Base-by-base conservation (phyloP, 2,113 vertebrate species). In the Scophthalmus maximus region DNA sequence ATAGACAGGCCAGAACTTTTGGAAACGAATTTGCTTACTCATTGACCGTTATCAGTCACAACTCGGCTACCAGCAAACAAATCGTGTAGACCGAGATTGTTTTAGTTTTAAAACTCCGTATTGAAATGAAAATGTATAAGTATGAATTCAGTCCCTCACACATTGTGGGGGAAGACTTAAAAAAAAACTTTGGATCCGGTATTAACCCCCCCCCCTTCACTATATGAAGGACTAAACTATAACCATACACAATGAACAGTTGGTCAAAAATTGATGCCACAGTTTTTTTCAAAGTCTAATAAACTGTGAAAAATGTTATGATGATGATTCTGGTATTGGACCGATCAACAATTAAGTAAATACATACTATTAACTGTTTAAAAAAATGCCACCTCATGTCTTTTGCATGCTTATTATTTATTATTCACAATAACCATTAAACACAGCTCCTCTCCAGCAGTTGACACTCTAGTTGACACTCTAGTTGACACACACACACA, bases 381-480 rank as follows among this genome's bases (percentile, higher is more conserved):
- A 38, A 12, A 10, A 36, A 36, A 34, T 18, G 14, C 40, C 38
- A 17, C 40, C 40, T 2, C 2, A 17, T 42, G 26, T 17, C 22
- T 3, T 53, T 27, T 53, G 25, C 2, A 17, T 0, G 1, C 52
- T 65, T 68, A 25, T 0, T 49, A 81, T 36, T 11, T 36, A 36
- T 36, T 36, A 36, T 36, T 36, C 10, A 36, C 3, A 11, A 36
- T 36, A 2, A 79, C 42, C 42, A 66, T 79, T 89, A 77, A 84
- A 79, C 69, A 57, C 38, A 64, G 57, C 34, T 36, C 34, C 34
- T 36, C 34, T 36, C 34, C 34, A 18, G 40, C 17, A 18, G n/a
- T n/a, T n/a, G n/a, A 32, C 8, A 32, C 30, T 32, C 5, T 32
- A 18, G 42, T n/a, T 44, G 42, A 32, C 8, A 32, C 30, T 32